Evolutionary conservation across 2,888 invertebrate species (phyloP).

Genomic region (Agrotis exclamationis): DNA sequence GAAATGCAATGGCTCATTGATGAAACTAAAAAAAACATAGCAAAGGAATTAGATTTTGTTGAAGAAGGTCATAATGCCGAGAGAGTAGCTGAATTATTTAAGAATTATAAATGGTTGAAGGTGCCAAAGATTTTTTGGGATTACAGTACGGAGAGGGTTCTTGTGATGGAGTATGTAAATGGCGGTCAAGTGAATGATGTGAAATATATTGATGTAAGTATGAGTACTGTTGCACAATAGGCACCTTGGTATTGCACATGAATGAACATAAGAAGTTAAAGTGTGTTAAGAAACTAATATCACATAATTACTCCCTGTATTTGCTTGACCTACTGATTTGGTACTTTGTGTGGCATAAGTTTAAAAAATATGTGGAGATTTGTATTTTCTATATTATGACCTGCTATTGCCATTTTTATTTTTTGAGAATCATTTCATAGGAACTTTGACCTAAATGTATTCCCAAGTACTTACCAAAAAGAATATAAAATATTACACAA

Average conservation of each 20-base stretch:
- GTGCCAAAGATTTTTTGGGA: conserved; percentile 96
- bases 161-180: conserved; percentile 98
- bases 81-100: conserved; percentile 93
- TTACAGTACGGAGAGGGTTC: conserved; percentile 95
- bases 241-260: conserved; percentile 5
- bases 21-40: conserved; percentile 98
- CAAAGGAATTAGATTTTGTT: conserved; percentile 97
- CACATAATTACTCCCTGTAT: neutral
- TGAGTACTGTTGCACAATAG: conserved; percentile 1
- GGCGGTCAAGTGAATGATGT: conserved; percentile 98
- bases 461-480: neutral
- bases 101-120: conserved; percentile 94
- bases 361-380: too few species aligned
- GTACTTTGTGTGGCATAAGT: neutral
- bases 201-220: conserved; percentile 93
- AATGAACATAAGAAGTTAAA: conserved; percentile 6
- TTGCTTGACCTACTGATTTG: conserved; percentile 1
- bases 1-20: conserved; percentile 99
- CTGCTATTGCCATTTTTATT: too few species aligned
- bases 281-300: conserved; percentile 4
- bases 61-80: conserved; percentile 98
- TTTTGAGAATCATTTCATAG: conserved; percentile 2
- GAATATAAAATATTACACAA: conserved; percentile 28
- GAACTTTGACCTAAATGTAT: neutral
- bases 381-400: too few species aligned